Base-by-base conservation (phyloP, 2,888 invertebrate species). In the Rhimphoctona megacephalus region DNA sequence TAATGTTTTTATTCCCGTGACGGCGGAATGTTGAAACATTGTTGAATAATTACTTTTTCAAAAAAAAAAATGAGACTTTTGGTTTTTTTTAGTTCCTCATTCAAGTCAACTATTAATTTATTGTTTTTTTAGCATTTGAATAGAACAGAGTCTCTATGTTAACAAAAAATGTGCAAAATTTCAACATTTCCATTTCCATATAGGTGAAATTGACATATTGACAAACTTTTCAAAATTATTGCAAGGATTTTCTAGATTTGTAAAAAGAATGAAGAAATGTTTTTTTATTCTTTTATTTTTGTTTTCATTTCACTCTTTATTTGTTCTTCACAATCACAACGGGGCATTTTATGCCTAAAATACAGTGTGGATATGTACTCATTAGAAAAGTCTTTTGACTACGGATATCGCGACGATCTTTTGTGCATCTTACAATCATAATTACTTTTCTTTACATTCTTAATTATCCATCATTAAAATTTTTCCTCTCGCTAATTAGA, bases 311-410 rank as follows among this genome's bases (percentile, higher is more conserved):
- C 52, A 82, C 19, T 80, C 61, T 85, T 85, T 85, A 81, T 87
- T 86, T 86, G 86, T 80, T 83, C 88, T 90, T 90, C 86, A 91
- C 90, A 89, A 90, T 92, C 90, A 91, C 89, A 91, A 92, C 82
- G 89, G 88, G 87, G 88, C 89, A 88, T 85, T 86, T 81, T 54
- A 85, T 89, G 89, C 84, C 90, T 88, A 85, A 66, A 87, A 89
- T 91, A 91, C 85, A 86, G 85, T 88, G 88, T 88, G 91, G 90
- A 90, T 92, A 91, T 90, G 89, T 91, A 92, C 88, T 89, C 90
- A 89, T 92, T 92, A 92, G 92, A 92, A 92, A 92, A 91, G 89
- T 91, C 91, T 92, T 88, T 85, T 89, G 83, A 80, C 81, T 86
- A 84, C 76, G 57, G 22, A 80, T 86, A 86, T 85, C 77, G 61